These are phyloP conservation scores for Falco punctatus DNA, from an alignment of 2,113 vertebrate genomes.

Conservation along the genomic window DNA sequence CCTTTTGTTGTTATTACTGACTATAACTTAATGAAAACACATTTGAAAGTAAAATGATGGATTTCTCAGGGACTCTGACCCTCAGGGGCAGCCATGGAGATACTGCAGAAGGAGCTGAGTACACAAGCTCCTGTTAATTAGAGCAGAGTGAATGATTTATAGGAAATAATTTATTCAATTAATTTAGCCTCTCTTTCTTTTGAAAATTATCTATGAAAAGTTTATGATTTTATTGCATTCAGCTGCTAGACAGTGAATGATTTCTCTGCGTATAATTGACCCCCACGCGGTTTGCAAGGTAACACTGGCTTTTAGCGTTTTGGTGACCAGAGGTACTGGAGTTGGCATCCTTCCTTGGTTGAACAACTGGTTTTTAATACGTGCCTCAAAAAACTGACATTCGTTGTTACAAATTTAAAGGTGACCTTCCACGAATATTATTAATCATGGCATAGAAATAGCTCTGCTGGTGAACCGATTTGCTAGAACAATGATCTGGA, in stretches of 20 bases:
- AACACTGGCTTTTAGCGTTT: neutral
- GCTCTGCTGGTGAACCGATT: neutral
- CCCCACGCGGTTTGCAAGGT: neutral
- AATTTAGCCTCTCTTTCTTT: conserved; percentile 56
- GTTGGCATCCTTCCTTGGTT: neutral
- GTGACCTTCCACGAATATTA: conserved; percentile 12
- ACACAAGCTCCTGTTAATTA: conserved; percentile 63
- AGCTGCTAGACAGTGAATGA: neutral
- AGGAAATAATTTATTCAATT: conserved; percentile 71
- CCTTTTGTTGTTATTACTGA: conserved; percentile 42
- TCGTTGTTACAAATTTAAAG: neutral
- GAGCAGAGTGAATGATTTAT: conserved; percentile 59
- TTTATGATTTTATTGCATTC: conserved; percentile 45
- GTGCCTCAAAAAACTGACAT: neutral
- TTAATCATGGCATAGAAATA: neutral
- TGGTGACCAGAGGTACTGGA: neutral
- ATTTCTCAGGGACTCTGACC: conserved; percentile 62
- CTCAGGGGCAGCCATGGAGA: conserved; percentile 52
- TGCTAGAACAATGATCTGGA: conserved; percentile 40
- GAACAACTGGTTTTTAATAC: neutral
- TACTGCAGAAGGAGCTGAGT: conserved; percentile 46
- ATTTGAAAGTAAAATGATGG: conserved; percentile 68
- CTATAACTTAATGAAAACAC: conserved; percentile 56
- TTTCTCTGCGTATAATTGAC: conserved; percentile 7
- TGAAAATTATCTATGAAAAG: conserved; percentile 44